A percentile compares a stretch with the other conserved stretches of the same genome.
phyloP scores from a whole-genome alignment of 2,113 vertebrate species.

The Perca fluviatilis region DNA sequence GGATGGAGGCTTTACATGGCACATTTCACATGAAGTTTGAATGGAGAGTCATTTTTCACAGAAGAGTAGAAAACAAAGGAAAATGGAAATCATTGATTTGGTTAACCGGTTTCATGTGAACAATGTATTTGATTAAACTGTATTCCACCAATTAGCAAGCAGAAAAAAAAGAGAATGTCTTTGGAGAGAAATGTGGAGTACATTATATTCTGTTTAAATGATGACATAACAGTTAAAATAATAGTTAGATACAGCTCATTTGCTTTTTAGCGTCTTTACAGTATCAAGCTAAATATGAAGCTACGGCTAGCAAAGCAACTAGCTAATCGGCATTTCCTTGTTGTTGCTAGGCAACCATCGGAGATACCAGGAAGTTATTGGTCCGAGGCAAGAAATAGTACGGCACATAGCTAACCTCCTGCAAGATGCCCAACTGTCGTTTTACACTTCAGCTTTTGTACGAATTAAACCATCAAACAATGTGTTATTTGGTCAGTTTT shows the following conservation, averaged over 20 bases:
- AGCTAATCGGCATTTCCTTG: neutral
- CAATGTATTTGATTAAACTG: slow-evolving; percentile 1
- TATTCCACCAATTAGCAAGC: neutral
- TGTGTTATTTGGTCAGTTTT: neutral
- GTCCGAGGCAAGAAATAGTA: neutral
- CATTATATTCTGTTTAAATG: neutral
- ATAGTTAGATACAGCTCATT: neutral
- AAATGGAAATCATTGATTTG: slow-evolving; percentile 7
- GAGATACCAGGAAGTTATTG: neutral
- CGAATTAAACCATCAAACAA: neutral
- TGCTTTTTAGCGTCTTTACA: neutral
- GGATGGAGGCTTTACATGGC: slow-evolving; percentile 53
- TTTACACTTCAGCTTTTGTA: neutral
- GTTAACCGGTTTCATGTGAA: neutral
- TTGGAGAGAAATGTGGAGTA: neutral
- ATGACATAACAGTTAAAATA: neutral
- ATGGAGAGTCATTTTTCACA: slow-evolving; percentile 21
- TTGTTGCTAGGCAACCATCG: neutral
- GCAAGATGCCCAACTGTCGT: neutral
- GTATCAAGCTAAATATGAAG: neutral
- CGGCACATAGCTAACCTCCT: too few species aligned
- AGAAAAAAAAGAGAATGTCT: neutral
- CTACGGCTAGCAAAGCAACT: neutral
- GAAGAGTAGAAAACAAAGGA: slow-evolving; percentile 16
- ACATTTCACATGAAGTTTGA: slow-evolving; percentile 54